phyloP scores from a whole-genome alignment of 2,113 vertebrate species.

The Misgurnus mizolepis region DNA sequence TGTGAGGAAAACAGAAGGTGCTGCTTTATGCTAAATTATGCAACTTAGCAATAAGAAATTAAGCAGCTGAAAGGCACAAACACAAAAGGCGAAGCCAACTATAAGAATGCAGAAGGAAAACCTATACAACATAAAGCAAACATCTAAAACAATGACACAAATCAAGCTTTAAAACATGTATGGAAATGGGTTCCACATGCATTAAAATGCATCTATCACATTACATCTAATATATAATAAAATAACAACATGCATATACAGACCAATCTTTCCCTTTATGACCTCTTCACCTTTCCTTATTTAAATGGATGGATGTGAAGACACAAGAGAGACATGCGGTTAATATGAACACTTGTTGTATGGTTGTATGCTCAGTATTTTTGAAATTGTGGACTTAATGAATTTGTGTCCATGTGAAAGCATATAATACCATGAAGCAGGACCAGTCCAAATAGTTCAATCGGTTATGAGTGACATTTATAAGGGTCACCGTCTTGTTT shows the following conservation, averaged over 20 bases:
- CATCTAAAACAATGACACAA: neutral
- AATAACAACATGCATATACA: slow-evolving; percentile 47
- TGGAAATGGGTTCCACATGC: slow-evolving; percentile 3
- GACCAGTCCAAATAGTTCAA: neutral
- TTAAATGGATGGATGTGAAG: slow-evolving; percentile 20
- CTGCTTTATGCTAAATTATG: neutral
- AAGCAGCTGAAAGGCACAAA: slow-evolving; percentile 26
- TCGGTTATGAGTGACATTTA: slow-evolving; percentile 19
- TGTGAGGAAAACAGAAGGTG: neutral
- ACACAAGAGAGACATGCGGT: slow-evolving; percentile 10
- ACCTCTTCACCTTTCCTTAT: slow-evolving; percentile 28
- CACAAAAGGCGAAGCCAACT: neutral
- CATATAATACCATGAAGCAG: neutral
- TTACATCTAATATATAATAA: neutral
- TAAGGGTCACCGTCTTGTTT: neutral
- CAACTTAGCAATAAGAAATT: slow-evolving; percentile 10
- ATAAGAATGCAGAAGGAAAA: slow-evolving; percentile 4
- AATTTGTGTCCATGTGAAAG: neutral
- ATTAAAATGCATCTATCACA: neutral
- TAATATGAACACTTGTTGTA: slow-evolving; percentile 1
- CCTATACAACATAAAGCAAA: slow-evolving; percentile 3
- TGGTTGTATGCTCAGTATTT: neutral
- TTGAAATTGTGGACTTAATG: neutral
- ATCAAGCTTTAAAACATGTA: neutral
- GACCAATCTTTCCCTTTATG: slow-evolving; percentile 13